Percentiles rank a stretch among this genome's conserved stretches.
Conservation (phyloP, 2,888 invertebrate species). For the Apoda limacodes region DNA sequence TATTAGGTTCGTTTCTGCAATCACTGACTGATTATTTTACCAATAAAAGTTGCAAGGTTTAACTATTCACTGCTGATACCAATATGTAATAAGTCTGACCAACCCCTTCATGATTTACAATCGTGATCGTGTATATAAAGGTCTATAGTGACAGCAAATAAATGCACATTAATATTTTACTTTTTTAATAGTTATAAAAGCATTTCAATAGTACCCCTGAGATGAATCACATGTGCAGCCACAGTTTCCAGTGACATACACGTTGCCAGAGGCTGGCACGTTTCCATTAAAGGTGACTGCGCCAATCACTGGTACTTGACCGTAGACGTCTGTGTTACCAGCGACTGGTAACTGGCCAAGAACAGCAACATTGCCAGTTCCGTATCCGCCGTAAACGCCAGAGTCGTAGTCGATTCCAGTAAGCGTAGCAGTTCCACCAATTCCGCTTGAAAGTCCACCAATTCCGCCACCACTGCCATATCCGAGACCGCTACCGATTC, state of each 20-base stretch:
- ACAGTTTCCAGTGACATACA: constrained; percentile 33
- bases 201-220: too few species aligned
- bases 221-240: constrained; percentile 27
- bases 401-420: constrained; percentile 3
- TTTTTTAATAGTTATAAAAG: too few species aligned
- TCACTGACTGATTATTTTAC: too few species aligned
- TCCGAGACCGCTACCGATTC: constrained; percentile 11
- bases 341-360: constrained; percentile 15
- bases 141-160: too few species aligned
- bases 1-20: too few species aligned
- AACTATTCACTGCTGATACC: too few species aligned
- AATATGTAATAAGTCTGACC: too few species aligned
- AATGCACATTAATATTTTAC: too few species aligned
- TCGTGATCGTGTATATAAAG: too few species aligned
- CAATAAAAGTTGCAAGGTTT: too few species aligned
- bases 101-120: too few species aligned
- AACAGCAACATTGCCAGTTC: constrained; percentile 14
- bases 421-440: constrained; percentile 7
- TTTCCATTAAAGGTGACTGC: constrained; percentile 31
- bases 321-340: constrained; percentile 25
- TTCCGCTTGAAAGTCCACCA: constrained; percentile 10
- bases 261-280: constrained; percentile 31
- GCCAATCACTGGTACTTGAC: constrained; percentile 33
- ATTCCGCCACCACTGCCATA: constrained; percentile 10
- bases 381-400: constrained; percentile 15